phyloP scores from a whole-genome alignment of 1,140 invertebrate species.

The Papilio polytes region DNA sequence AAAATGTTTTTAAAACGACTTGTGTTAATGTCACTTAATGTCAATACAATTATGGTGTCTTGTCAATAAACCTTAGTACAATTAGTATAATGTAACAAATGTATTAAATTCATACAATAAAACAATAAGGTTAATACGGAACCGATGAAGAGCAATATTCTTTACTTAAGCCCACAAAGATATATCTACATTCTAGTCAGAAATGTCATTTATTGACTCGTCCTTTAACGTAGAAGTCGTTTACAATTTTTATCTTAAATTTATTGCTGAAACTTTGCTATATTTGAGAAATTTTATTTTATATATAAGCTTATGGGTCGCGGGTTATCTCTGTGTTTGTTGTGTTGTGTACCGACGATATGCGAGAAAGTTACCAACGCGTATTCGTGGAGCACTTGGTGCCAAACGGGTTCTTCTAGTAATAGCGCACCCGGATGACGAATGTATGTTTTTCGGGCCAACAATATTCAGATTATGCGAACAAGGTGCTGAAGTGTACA shows the following conservation, averaged over 20 bases:
- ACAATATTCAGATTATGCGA: slow-evolving; percentile 90
- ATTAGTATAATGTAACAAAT: slow-evolving; percentile 40
- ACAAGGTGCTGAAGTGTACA: slow-evolving; percentile 87
- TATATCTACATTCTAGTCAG: slow-evolving; percentile 64
- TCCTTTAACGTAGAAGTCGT: slow-evolving; percentile 62
- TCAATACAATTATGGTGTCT: neutral
- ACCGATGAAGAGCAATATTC: slow-evolving; percentile 35
- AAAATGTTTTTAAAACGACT: neutral
- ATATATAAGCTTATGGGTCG: slow-evolving; percentile 73
- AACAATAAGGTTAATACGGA: slow-evolving; percentile 31
- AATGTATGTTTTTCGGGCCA: slow-evolving; percentile 99
- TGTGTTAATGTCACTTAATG: neutral
- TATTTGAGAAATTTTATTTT: slow-evolving; percentile 75
- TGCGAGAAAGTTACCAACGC: slow-evolving; percentile 68
- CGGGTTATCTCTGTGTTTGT: slow-evolving; percentile 74
- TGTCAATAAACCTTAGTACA: slow-evolving; percentile 44
- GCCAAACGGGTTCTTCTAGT: slow-evolving; percentile 90
- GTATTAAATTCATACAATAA: slow-evolving; percentile 25
- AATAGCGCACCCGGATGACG: slow-evolving; percentile 98
- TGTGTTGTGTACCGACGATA: slow-evolving; percentile 77
- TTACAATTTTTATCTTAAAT: slow-evolving; percentile 70
- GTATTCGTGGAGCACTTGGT: slow-evolving; percentile 69
- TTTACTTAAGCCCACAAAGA: slow-evolving; percentile 2
- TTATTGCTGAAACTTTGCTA: slow-evolving; percentile 67
- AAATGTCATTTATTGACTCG: slow-evolving; percentile 70